These are phyloP conservation scores for Phainopepla nitens DNA, from an alignment of 2,113 vertebrate species.

Conservation along the genomic window DNA sequence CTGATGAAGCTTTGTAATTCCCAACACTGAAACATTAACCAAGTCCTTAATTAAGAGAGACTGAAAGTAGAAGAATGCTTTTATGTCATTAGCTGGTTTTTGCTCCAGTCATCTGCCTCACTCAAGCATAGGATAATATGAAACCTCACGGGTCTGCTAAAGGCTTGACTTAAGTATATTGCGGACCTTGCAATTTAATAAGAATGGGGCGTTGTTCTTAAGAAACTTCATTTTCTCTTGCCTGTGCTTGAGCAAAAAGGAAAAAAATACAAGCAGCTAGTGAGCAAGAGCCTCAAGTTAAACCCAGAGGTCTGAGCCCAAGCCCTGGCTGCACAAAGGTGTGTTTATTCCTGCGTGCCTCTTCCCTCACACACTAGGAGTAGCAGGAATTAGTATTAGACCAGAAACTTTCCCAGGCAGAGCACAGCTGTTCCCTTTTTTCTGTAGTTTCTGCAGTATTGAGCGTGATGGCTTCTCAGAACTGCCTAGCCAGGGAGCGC, in stretches of 20 bases:
- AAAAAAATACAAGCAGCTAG: background rate
- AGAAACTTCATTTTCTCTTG: constrained; percentile 11
- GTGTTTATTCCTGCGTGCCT: background rate
- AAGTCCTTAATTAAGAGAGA: constrained; percentile 57
- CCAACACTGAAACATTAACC: constrained; percentile 53
- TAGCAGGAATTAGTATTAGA: background rate
- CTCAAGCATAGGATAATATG: constrained; percentile 65
- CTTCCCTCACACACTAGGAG: background rate
- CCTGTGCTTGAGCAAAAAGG: background rate
- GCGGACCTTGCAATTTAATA: constrained; percentile 29
- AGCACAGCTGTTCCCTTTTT: background rate
- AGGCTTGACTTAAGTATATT: constrained; percentile 50
- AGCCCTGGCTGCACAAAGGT: background rate
- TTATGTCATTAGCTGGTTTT: constrained; percentile 64
- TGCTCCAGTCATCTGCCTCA: constrained; percentile 59
- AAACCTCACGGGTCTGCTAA: constrained; percentile 63
- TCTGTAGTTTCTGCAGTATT: background rate
- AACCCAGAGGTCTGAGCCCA: background rate
- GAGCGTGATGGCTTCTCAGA: background rate
- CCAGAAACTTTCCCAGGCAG: background rate
- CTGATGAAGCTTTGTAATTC: constrained; percentile 44
- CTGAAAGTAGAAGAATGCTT: constrained; percentile 63
- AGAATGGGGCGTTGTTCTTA: background rate
- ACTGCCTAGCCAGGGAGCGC: background rate
- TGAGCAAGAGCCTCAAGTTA: background rate